Conservation (phyloP, 30 jellyfish, hydroid and myxozoan species). For the Hydra vulgaris region DNA sequence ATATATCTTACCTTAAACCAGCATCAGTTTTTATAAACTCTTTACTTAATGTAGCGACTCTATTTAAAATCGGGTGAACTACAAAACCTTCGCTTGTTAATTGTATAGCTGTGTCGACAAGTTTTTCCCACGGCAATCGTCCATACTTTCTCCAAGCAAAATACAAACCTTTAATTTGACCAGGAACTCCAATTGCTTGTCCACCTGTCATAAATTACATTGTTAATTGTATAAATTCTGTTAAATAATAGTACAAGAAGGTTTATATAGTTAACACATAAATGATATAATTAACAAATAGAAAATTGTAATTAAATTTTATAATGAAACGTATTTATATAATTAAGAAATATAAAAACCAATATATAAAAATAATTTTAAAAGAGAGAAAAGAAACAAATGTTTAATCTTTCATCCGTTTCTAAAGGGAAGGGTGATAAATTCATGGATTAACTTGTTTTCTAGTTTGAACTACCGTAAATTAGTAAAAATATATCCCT, state of each 20-base stretch:
- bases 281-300: no score
- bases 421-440: no score
- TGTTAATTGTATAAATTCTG: neutral
- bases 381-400: no score
- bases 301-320: no score
- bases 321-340: no score
- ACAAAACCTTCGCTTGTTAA: slow-evolving; percentile 57
- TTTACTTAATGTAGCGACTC: slow-evolving; percentile 27
- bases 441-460: no score
- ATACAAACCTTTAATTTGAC: slow-evolving; percentile 64
- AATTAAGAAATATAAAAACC: no score
- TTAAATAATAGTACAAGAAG: neutral
- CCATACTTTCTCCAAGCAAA: slow-evolving; percentile 90
- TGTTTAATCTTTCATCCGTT: no score
- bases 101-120: slow-evolving; percentile 64
- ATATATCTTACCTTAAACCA: slow-evolving; percentile 1
- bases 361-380: no score
- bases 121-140: slow-evolving; percentile 71
- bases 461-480: no score
- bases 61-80: slow-evolving; percentile 42
- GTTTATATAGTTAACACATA: no score
- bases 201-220: slow-evolving; percentile 36
- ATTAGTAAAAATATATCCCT: no score
- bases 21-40: neutral
- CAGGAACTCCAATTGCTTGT: slow-evolving; percentile 72